A percentile compares a stretch with the other conserved stretches of the same genome.
Conservation (phyloP, 2,113 vertebrate genomes). For the Rutilus rutilus region DNA sequence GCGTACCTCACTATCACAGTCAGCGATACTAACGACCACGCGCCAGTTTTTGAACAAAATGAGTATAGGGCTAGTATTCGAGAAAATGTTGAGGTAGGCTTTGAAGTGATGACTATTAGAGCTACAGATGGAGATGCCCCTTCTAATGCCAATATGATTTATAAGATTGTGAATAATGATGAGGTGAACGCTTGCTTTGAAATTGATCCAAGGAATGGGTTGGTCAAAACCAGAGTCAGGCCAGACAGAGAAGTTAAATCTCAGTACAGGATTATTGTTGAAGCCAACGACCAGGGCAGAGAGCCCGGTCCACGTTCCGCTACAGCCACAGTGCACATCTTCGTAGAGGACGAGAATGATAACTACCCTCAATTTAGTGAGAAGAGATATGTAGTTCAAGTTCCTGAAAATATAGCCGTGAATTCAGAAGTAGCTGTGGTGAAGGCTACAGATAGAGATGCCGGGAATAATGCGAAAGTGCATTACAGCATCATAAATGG, state of each 20-base stretch:
- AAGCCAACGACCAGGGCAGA: constrained; percentile 87
- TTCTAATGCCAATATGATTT: constrained; percentile 87
- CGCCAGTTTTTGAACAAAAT: constrained; percentile 83
- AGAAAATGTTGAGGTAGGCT: constrained; percentile 87
- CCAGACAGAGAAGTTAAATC: constrained; percentile 82
- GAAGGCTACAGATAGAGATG: constrained; percentile 82
- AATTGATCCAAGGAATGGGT: constrained; percentile 82
- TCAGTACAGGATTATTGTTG: constrained; percentile 82
- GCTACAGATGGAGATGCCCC: constrained; percentile 86
- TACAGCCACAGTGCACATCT: constrained; percentile 82
- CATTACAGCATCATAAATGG: constrained; percentile 89
- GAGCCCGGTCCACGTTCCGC: constrained; percentile 83
- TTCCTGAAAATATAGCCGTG: constrained; percentile 79
- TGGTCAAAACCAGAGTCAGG: constrained; percentile 78
- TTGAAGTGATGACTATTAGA: constrained; percentile 86
- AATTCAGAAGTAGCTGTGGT: constrained; percentile 83
- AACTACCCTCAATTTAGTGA: constrained; percentile 89
- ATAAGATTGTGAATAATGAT: constrained; percentile 76
- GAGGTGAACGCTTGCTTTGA: constrained; percentile 76
- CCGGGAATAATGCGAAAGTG: constrained; percentile 84
- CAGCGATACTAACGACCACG: constrained; percentile 87
- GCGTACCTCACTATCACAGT: constrained; percentile 85
- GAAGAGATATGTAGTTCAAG: constrained; percentile 84
- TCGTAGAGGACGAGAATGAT: constrained; percentile 87
- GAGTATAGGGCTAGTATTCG: constrained; percentile 85